These are phyloP conservation scores for Chydorus sphaericus DNA, from an alignment of 2,888 invertebrate species.

Conservation along the genomic window DNA sequence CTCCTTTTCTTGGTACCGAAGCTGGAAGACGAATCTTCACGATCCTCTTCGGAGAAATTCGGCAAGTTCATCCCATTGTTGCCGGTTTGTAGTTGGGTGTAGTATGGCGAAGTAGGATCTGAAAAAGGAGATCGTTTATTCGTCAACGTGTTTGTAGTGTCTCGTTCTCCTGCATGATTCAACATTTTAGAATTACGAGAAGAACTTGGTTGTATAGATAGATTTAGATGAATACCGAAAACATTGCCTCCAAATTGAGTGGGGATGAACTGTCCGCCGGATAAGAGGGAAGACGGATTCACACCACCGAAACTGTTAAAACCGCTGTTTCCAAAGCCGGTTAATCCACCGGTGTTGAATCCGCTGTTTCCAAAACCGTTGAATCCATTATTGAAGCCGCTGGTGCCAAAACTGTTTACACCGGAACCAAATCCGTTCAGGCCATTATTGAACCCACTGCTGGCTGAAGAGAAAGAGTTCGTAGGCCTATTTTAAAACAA, in stretches of 20 bases:
- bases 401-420: neutral
- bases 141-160: too few relatives aligned
- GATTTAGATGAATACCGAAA: neutral
- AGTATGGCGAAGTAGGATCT: neutral
- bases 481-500: too few relatives aligned
- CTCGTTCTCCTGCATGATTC: neutral
- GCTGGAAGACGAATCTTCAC: too few relatives aligned
- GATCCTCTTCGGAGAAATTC: too few relatives aligned
- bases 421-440: neutral
- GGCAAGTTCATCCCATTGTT: too few relatives aligned
- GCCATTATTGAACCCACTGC: neutral
- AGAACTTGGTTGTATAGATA: neutral
- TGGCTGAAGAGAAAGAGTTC: too few relatives aligned
- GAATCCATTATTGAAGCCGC: neutral
- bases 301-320: neutral
- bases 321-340: neutral
- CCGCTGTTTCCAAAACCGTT: neutral
- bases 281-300: neutral
- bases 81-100: neutral
- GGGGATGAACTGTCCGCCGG: neutral
- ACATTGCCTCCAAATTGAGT: neutral
- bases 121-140: neutral
- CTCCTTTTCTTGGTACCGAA: neutral
- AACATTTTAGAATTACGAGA: neutral
- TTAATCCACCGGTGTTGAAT: neutral